phyloP scores from a whole-genome alignment of 2,113 vertebrate species.

The Irena cyanogastra region DNA sequence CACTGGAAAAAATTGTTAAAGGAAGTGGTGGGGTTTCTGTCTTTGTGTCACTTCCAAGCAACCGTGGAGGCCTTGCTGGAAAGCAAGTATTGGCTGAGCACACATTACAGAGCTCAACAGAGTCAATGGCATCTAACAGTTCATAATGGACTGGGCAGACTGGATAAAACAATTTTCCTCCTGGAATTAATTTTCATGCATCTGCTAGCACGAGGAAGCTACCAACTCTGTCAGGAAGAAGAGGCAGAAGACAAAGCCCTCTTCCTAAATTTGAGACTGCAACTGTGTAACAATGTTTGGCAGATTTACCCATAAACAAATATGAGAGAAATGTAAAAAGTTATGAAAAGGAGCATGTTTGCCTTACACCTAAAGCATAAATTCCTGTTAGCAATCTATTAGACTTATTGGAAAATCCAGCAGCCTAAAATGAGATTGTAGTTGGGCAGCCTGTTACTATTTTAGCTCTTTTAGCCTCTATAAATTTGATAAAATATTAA shows the following conservation, averaged over 20 bases:
- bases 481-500: neutral
- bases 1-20: conserved; percentile 8
- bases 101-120: neutral
- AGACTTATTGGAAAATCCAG: neutral
- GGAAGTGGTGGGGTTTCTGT: neutral
- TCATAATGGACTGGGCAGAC: neutral
- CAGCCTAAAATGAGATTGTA: neutral
- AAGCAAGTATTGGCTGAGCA: neutral
- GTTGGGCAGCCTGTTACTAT: neutral
- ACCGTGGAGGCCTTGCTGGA: neutral
- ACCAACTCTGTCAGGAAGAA: neutral
- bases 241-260: neutral
- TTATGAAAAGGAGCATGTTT: neutral
- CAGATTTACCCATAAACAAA: neutral
- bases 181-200: neutral
- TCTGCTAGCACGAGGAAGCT: neutral
- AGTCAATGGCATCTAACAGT: neutral
- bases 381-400: neutral
- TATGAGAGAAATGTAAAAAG: neutral
- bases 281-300: neutral
- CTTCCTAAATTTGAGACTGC: neutral
- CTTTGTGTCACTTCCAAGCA: neutral
- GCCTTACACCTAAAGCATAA: neutral
- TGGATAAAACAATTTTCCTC: neutral
- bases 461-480: neutral